Base-by-base conservation (phyloP, 2,113 vertebrate species). In the Mellivora capensis region DNA sequence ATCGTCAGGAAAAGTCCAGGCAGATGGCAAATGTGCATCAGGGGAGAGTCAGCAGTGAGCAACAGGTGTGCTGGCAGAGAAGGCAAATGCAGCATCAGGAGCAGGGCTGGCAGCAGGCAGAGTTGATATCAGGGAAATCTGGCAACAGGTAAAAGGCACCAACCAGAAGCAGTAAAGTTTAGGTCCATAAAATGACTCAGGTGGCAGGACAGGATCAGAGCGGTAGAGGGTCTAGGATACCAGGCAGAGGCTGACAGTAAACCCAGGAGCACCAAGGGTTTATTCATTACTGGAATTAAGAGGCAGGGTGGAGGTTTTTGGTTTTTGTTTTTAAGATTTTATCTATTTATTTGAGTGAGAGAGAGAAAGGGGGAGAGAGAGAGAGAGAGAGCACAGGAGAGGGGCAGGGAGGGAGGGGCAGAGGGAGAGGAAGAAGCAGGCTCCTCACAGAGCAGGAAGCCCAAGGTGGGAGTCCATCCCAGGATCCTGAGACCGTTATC, bases 31-130 rank as follows among this genome's bases (percentile, higher is more conserved):
- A 97, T 91, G 76, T 85, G 93, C 72, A 94, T 61, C 96, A 82
- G 85, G 98, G 97, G 96, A 96, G 71, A 67, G n/a, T 80, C 31
- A 0, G 77, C 57, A 77, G 85, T 21, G 64, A 97, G 96, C 98
- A 97, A 97, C 98, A 98, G 98, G 98, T 97, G 98, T 96, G 85
- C 96, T 97, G 96, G 97, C 96, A 89, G 59, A 57, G 44, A 94
- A 83, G 67, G 84, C 72, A 83, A 71, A 80, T 7, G 12, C 47
- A 90, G 95, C 96, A 96, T 92, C 94, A 90, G 92, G 90, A 92
- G 90, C 44, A 0, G 5, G 67, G 25, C 14, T 94, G 96, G 96
- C 98, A 97, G 91, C 34, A 80, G 94, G 11, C 83, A 97, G 44
- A 97, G 94, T 84, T 37, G 54, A n/a, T 87, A 91, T 95, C 80